Conservation (phyloP, 2,888 invertebrate genomes). For the Thecophora atra region DNA sequence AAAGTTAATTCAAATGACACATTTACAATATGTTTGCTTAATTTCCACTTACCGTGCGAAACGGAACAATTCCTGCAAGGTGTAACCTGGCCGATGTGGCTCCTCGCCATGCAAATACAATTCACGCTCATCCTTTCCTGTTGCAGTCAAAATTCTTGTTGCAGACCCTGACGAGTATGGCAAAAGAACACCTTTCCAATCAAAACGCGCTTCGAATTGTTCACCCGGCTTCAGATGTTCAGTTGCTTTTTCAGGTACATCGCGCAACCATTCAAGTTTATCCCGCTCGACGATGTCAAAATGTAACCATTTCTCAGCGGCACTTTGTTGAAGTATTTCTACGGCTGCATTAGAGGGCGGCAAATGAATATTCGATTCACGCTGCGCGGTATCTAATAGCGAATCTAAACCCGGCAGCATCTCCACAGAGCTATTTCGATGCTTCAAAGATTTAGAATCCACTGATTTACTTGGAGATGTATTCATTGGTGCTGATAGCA, state of each 20-base stretch:
- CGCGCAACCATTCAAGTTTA: slow-evolving; percentile 89
- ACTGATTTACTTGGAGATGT: not conserved
- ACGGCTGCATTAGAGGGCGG: slow-evolving; percentile 64
- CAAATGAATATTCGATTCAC: slow-evolving; percentile 32
- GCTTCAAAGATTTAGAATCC: not conserved
- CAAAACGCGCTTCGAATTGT: slow-evolving; percentile 82
- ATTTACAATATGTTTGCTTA: not conserved
- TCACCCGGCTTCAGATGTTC: slow-evolving; percentile 69
- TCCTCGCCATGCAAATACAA: slow-evolving; percentile 95
- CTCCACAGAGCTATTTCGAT: not conserved
- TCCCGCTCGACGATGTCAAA: slow-evolving; percentile 87
- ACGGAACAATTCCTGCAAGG: slow-evolving; percentile 86
- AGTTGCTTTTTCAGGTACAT: slow-evolving; percentile 71
- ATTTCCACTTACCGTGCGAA: slow-evolving; percentile 69
- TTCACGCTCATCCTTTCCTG: slow-evolving; percentile 68
- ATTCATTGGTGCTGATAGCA: slow-evolving; percentile 28
- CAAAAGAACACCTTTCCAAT: slow-evolving; percentile 81
- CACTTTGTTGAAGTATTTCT: slow-evolving; percentile 71
- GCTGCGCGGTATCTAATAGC: slow-evolving; percentile 6
- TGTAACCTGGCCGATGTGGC: slow-evolving; percentile 89
- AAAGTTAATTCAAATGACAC: not conserved
- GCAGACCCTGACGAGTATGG: slow-evolving; percentile 71
- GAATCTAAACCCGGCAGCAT: not conserved
- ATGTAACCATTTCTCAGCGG: slow-evolving; percentile 80
- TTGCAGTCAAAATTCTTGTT: not conserved